Evolutionary conservation across 1,140 invertebrate species (phyloP).

Genomic region (Maconellicoccus hirsutus): DNA sequence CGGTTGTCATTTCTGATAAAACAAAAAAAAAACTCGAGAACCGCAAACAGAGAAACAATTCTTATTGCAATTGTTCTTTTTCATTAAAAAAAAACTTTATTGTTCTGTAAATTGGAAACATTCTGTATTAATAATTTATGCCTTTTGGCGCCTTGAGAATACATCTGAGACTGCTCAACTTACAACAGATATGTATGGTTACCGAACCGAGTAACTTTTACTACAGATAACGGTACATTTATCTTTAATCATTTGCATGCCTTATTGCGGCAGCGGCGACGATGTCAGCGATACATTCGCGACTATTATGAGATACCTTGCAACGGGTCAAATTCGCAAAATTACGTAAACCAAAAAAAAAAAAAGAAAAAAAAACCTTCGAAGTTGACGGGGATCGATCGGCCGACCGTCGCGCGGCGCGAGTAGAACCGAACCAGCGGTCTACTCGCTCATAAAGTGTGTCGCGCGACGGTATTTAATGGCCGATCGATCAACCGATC

Average conservation of each 20-base stretch:
- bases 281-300: neutral
- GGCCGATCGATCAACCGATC: too few species aligned
- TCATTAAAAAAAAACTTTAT: conserved; percentile 10
- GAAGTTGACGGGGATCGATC: too few species aligned
- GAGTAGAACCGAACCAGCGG: too few species aligned
- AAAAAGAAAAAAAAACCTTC: too few species aligned
- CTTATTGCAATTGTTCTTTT: neutral
- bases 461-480: too few species aligned
- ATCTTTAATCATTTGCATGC: conserved; percentile 9
- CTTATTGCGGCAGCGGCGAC: neutral
- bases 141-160: conserved; percentile 2
- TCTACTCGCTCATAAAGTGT: too few species aligned
- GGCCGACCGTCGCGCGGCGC: too few species aligned
- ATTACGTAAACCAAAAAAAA: too few species aligned
- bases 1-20: conserved; percentile 5
- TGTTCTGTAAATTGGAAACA: conserved; percentile 5
- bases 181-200: conserved; percentile 9
- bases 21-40: neutral
- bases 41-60: conserved; percentile 2
- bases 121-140: conserved; percentile 10
- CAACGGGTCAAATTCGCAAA: too few species aligned
- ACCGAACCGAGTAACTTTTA: neutral
- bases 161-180: conserved; percentile 7
- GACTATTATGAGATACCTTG: neutral
- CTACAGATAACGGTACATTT: conserved; percentile 8